phyloP scores from a whole-genome alignment of 2,888 invertebrate species.

The Eulithis prunata region DNA sequence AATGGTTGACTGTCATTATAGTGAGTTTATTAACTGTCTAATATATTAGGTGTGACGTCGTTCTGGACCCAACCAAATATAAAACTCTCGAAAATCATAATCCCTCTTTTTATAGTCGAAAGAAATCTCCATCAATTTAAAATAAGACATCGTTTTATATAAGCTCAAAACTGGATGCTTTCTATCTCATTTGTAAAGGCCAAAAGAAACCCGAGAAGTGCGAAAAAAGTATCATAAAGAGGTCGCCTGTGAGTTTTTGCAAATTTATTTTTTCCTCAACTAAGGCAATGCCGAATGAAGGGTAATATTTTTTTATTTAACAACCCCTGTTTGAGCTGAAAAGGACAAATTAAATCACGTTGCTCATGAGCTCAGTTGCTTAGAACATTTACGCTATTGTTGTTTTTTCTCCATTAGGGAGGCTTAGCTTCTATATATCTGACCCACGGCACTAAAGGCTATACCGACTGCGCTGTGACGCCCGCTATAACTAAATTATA shows the following conservation, averaged over 20 bases:
- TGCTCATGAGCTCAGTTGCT: slow-evolving; percentile 16
- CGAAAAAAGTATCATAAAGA: slow-evolving; percentile 60
- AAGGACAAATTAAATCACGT: slow-evolving; percentile 20
- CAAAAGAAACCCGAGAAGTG: slow-evolving; percentile 48
- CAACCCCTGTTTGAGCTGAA: slow-evolving; percentile 16
- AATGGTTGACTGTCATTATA: background rate
- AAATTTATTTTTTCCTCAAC: slow-evolving; percentile 50
- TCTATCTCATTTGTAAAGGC: slow-evolving; percentile 38
- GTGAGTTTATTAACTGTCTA: background rate
- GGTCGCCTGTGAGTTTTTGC: slow-evolving; percentile 55
- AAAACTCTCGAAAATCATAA: background rate
- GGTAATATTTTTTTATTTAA: slow-evolving; percentile 13
- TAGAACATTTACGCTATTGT: slow-evolving; percentile 10
- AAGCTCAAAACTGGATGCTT: slow-evolving; percentile 16
- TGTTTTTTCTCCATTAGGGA: background rate
- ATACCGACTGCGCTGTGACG: too few relatives aligned
- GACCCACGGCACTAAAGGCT: too few relatives aligned
- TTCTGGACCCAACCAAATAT: too few relatives aligned
- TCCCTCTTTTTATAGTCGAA: too few relatives aligned
- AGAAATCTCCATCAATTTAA: background rate
- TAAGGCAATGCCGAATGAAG: slow-evolving; percentile 9
- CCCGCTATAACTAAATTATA: too few relatives aligned
- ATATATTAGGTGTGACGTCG: too few relatives aligned
- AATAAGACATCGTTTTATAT: slow-evolving; percentile 10
- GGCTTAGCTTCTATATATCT: background rate